Percentiles rank a stretch among this genome's conserved stretches.
These are phyloP conservation scores for Origma solitaria DNA, from an alignment of 2,113 vertebrate genomes.

Conservation along the genomic window DNA sequence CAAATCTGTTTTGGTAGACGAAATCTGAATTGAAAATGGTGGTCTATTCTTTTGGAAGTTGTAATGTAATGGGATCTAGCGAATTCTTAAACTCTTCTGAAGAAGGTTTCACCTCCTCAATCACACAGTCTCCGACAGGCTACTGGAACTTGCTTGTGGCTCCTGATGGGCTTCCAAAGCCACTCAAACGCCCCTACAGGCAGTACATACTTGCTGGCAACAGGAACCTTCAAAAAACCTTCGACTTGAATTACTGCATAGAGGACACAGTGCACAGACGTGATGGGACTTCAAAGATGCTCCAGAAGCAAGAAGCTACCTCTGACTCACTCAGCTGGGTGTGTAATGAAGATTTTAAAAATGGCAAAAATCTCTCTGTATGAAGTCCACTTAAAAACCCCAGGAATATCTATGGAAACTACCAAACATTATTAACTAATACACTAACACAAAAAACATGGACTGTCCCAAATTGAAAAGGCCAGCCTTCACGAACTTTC, in stretches of 20 bases:
- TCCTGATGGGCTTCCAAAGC: not conserved
- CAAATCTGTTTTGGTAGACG: not conserved
- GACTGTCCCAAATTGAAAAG: not conserved
- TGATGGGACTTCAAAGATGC: not conserved
- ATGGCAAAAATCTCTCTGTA: not conserved
- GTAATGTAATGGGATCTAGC: not conserved
- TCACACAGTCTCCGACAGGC: not conserved
- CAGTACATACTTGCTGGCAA: not conserved
- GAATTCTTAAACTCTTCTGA: not conserved
- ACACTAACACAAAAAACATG: not conserved
- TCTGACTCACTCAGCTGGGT: not conserved
- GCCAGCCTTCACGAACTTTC: not conserved
- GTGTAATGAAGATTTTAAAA: not conserved
- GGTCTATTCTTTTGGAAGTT: not conserved
- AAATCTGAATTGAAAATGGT: constrained; percentile 26
- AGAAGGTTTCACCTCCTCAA: constrained; percentile 6
- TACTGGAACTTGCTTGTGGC: not conserved
- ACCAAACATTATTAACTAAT: not conserved
- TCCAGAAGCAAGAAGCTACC: not conserved
- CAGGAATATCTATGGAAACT: not conserved
- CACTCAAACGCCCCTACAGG: not conserved
- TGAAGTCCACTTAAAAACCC: not conserved
- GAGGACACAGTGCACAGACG: accelerated
- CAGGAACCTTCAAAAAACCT: not conserved
- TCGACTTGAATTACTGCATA: not conserved